These are phyloP conservation scores for Tarsius wallacei DNA, from an alignment of 2,797 vertebrate genomes.

Conservation along the genomic window DNA sequence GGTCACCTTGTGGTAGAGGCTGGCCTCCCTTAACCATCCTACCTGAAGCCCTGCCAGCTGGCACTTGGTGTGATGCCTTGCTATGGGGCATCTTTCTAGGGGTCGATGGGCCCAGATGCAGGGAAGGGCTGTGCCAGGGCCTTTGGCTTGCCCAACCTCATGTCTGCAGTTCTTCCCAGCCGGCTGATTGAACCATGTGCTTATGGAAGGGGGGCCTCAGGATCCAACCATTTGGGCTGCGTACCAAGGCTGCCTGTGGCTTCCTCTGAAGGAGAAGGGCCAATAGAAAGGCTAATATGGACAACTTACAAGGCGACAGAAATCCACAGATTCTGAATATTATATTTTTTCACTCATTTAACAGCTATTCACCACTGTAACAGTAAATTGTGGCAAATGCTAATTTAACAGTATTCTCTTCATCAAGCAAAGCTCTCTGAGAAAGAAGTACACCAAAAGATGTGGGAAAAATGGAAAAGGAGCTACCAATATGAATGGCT, in stretches of 20 bases:
- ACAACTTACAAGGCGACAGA: not conserved
- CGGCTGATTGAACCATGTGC: not conserved
- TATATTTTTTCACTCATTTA: slow-evolving; percentile 30
- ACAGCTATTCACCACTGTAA: not conserved
- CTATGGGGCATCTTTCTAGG: too few relatives aligned
- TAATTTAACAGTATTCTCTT: not conserved
- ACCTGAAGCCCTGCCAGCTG: not conserved
- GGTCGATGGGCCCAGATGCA: too few relatives aligned
- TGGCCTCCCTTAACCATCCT: slow-evolving; percentile 91
- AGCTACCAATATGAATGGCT: not conserved
- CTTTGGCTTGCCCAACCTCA: not conserved
- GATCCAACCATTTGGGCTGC: too few relatives aligned
- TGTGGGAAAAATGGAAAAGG: not conserved
- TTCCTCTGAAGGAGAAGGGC: not conserved
- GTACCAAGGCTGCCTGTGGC: not conserved
- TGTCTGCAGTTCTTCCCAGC: not conserved
- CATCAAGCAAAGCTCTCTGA: not conserved
- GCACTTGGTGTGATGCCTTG: not conserved
- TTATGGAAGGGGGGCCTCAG: not conserved
- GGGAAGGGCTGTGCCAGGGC: not conserved
- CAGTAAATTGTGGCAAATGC: not conserved
- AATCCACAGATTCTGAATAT: not conserved
- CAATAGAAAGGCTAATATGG: not conserved
- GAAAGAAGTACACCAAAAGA: not conserved
- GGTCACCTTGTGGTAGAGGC: slow-evolving; percentile 95